Percentiles rank a stretch among this genome's conserved stretches.
These are phyloP conservation scores for Hoplias malabaricus DNA, from an alignment of 2,113 vertebrate species.

Conservation along the genomic window DNA sequence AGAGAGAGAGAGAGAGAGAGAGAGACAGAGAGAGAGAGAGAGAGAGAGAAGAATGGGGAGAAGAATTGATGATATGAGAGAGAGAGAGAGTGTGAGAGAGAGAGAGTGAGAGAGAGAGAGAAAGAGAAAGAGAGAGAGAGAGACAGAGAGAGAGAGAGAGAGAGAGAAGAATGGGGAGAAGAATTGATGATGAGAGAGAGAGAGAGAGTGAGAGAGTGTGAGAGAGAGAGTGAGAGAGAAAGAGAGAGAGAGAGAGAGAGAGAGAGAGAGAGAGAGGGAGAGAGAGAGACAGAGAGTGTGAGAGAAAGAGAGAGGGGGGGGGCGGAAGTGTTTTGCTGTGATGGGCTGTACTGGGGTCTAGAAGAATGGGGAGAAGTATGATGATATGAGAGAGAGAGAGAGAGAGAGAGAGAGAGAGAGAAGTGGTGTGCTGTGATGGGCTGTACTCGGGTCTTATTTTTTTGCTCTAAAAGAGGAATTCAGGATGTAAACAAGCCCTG, in stretches of 20 bases:
- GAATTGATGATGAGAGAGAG: too few relatives aligned
- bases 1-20: too few relatives aligned
- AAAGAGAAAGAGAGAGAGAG: neutral
- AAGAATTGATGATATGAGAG: too few relatives aligned
- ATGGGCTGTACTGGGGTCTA: neutral
- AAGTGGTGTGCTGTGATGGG: neutral
- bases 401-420: neutral
- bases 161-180: too few relatives aligned
- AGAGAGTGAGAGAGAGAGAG: neutral
- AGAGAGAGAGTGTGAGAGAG: neutral
- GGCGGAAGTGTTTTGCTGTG: neutral
- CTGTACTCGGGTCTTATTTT: slow-evolving; percentile 1
- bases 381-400: too few relatives aligned
- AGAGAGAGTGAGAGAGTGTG: neutral
- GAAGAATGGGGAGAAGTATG: too few relatives aligned
- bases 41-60: slow-evolving; percentile 17
- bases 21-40: neutral
- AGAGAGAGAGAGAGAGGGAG: neutral
- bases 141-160: neutral
- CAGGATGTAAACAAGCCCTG: slow-evolving; percentile 40
- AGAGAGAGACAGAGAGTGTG: neutral
- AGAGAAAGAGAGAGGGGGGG: too few relatives aligned
- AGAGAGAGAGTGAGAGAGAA: neutral
- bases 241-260: neutral
- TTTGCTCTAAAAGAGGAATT: slow-evolving; percentile 25